These are phyloP conservation scores for Dromaius novaehollandiae DNA, from an alignment of 2,113 vertebrate genomes.

Conservation along the genomic window DNA sequence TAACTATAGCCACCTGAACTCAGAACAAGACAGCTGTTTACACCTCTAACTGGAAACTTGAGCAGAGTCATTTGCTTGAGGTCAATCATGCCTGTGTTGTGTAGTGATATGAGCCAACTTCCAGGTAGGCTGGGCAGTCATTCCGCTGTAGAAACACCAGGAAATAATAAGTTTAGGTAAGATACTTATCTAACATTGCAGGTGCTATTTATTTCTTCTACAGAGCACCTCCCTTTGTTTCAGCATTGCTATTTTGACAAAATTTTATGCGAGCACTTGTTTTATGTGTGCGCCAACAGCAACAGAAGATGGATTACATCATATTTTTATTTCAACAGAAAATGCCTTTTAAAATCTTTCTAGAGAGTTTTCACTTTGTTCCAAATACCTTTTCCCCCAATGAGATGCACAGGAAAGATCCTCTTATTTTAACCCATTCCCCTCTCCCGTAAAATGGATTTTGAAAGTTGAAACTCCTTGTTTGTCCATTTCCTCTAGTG, in stretches of 20 bases:
- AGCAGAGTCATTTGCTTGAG: neutral
- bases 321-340: neutral
- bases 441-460: neutral
- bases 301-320: neutral
- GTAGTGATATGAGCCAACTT: neutral
- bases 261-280: neutral
- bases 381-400: neutral
- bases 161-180: neutral
- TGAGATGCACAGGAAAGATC: neutral
- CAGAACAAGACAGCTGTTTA: neutral
- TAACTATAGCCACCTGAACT: neutral
- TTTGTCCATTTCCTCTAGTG: neutral
- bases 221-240: neutral
- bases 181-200: neutral
- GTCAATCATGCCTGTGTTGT: neutral
- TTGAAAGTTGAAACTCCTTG: neutral
- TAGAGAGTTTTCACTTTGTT: neutral
- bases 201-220: neutral
- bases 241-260: neutral
- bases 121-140: neutral
- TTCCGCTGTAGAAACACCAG: neutral
- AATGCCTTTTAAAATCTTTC: neutral
- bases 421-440: neutral
- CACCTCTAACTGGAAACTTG: neutral
- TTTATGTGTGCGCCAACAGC: neutral